Base-by-base conservation (phyloP, 2,888 invertebrate genomes). In the Pelosia muscerda region DNA sequence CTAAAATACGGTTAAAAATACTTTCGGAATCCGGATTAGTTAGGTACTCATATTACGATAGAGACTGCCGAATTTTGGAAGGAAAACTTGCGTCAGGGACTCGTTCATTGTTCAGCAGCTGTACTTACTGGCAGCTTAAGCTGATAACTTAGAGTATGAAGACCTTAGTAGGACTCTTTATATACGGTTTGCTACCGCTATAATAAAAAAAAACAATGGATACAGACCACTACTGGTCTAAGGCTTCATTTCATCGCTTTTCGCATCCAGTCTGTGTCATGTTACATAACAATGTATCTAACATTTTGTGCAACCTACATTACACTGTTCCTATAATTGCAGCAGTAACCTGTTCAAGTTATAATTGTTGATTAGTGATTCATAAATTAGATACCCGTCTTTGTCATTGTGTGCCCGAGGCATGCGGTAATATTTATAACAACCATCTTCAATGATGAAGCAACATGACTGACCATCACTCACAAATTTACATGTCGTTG, bases 291-390 rank as follows among this genome's bases (percentile, higher is more conserved):
- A 28, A 55, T 13, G 19, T 2, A 57, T 57, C 19, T 28, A 28
- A 25, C 57, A 57, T 49, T 49, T 9, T n/a, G 49, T 49, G 49
- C 49, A 55, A 55, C 54, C 25, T 25, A 25, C 54, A 55, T 55
- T 55, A 13, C 54, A 54, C 54, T 55, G 54, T 55, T 23, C 54
- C 25, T 23, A 55, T 38, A 55, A 64, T 74, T 75, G 57, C 69
- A 63, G 73, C 69, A 28, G 53, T 73, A 71, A 68, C 60, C 65
- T 75, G 64, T 69, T 69, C 66, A 61, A 66, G 65, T 63, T 74
- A 68, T 76, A 75, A 73, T 80, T 75, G 69, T 66, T 79, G 77
- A 78, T 75, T 77, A 77, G 61, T 66, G 66, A 63, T 68, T 61
- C 65, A 75, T 77, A 79, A 81, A 79, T 79, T 74, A 71, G 72